Evolutionary conservation across 2,797 vertebrate species (phyloP).

Genomic region (Muscicapa striata): DNA sequence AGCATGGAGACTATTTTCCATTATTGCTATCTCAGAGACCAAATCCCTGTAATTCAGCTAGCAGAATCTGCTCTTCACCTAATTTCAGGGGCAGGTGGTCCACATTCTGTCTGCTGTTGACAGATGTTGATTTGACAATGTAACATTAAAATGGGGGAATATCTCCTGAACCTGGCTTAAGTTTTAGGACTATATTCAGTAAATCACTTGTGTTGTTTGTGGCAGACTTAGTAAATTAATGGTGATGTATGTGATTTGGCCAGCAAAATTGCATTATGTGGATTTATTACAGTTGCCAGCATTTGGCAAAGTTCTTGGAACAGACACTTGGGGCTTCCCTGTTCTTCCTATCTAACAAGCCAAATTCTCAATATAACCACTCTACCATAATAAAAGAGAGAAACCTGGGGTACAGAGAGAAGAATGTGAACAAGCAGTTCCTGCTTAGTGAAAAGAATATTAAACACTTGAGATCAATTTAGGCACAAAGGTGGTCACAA

Average conservation of each 20-base stretch:
- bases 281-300: neutral
- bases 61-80: neutral
- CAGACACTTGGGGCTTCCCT: neutral
- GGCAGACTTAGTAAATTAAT: neutral
- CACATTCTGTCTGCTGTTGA: neutral
- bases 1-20: neutral
- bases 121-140: neutral
- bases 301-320: neutral
- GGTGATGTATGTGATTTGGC: accelerated
- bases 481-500: neutral
- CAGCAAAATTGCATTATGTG: neutral
- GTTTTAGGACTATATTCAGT: neutral
- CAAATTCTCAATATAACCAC: neutral
- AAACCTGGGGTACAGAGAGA: neutral
- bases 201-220: neutral
- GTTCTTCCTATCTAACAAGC: neutral
- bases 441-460: neutral
- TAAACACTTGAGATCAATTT: neutral
- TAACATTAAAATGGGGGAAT: neutral
- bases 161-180: neutral
- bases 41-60: neutral
- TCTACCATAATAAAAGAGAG: neutral
- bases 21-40: neutral
- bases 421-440: neutral
- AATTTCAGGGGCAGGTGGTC: neutral